phyloP scores from a whole-genome alignment of 2,113 vertebrate species.

The Microtus montanus region DNA sequence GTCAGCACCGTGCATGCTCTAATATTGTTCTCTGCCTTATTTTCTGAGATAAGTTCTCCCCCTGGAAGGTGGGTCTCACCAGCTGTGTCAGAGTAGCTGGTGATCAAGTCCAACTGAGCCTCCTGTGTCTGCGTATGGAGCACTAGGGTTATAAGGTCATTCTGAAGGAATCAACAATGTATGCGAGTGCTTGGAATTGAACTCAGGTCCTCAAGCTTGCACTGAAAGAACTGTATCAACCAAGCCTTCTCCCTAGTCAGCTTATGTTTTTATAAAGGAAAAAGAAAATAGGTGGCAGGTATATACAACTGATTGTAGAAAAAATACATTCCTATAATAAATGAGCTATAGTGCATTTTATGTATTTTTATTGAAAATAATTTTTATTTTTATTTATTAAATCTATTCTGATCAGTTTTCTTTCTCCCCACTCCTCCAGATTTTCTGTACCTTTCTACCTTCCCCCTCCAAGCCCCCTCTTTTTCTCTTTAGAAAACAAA shows the following conservation, averaged over 20 bases:
- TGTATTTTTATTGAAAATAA: neutral
- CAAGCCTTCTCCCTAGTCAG: neutral
- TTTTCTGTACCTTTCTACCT: neutral
- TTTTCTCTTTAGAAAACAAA: neutral
- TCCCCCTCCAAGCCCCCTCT: neutral
- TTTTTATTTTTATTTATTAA: neutral
- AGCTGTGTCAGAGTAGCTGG: neutral
- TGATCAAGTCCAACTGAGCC: too few relatives aligned
- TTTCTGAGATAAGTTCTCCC: too few relatives aligned
- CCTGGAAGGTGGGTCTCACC: neutral
- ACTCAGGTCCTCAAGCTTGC: neutral
- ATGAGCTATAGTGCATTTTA: neutral
- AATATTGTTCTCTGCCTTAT: neutral
- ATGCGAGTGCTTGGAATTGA: too few relatives aligned
- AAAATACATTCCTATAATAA: conserved; percentile 7
- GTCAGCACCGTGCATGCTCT: neutral
- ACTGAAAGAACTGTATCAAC: neutral
- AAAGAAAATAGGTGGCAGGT: neutral
- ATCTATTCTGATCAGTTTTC: neutral
- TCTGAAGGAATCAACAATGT: neutral
- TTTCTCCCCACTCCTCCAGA: neutral
- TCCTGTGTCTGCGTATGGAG: neutral
- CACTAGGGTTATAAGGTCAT: neutral
- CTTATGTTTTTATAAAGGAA: conserved; percentile 43
- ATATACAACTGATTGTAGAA: neutral